A percentile compares a stretch with the other conserved stretches of the same genome.
Conservation (phyloP, 1,140 invertebrate genomes). For the Acromyrmex echinatior region DNA sequence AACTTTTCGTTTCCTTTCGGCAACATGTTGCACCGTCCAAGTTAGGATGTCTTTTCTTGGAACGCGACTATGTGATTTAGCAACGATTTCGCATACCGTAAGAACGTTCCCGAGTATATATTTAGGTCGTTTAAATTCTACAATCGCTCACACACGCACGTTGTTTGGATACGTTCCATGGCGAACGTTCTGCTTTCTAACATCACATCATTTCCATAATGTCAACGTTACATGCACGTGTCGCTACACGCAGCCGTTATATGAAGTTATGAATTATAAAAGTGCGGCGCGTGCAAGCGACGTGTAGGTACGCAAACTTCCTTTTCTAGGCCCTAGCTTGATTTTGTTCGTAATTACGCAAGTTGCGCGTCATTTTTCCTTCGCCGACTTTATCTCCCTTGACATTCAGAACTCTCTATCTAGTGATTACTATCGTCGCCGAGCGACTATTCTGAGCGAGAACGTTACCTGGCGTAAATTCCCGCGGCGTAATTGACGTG, state of each 20-base stretch:
- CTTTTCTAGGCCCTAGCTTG: neutral
- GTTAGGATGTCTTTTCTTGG: neutral
- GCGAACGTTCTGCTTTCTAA: slow-evolving; percentile 10
- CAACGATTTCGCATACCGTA: neutral
- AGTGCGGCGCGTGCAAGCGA: slow-evolving; percentile 16
- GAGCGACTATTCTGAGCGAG: neutral
- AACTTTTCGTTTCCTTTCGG: slow-evolving; percentile 12
- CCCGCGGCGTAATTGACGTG: neutral
- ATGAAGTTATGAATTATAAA: slow-evolving; percentile 50
- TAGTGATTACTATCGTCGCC: neutral
- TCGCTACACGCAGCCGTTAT: slow-evolving; percentile 29
- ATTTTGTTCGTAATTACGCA: slow-evolving; percentile 40
- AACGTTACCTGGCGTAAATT: neutral
- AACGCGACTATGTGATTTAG: slow-evolving; percentile 5
- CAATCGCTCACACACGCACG: slow-evolving; percentile 18
- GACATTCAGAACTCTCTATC: slow-evolving; percentile 36
- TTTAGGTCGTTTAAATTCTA: slow-evolving; percentile 19
- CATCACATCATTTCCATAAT: slow-evolving; percentile 44
- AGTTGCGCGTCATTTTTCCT: slow-evolving; percentile 6
- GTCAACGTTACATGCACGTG: slow-evolving; percentile 50
- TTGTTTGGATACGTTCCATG: slow-evolving; percentile 4
- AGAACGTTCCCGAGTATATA: neutral
- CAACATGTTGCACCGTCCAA: neutral
- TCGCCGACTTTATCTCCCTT: slow-evolving; percentile 27
- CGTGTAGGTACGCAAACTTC: slow-evolving; percentile 27